Percentiles rank a stretch among this genome's conserved stretches.
phyloP scores from a whole-genome alignment of 1,140 invertebrate species.

The Phortica variegata region DNA sequence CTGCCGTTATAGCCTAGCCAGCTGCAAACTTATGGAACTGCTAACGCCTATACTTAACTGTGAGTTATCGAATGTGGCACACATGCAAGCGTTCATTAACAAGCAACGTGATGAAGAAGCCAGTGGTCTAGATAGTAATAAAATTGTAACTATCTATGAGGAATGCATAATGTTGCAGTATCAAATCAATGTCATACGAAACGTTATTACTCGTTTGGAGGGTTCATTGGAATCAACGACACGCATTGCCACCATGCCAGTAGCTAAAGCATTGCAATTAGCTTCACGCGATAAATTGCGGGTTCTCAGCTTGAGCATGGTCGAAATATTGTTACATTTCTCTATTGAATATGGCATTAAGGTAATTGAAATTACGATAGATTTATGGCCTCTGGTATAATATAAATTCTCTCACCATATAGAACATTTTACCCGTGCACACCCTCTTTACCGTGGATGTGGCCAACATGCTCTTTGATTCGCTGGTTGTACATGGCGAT shows the following conservation, averaged over 20 bases:
- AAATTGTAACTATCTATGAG: conserved; percentile 77
- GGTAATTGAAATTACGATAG: too few species aligned
- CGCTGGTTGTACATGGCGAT: conserved; percentile 51
- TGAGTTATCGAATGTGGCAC: conserved; percentile 75
- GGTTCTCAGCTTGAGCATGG: conserved; percentile 74
- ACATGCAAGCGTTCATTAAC: conserved; percentile 78
- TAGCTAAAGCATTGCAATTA: conserved; percentile 60
- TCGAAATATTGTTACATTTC: conserved; percentile 75
- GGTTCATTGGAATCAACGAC: conserved; percentile 55
- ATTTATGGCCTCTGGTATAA: too few species aligned
- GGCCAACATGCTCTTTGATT: conserved; percentile 71
- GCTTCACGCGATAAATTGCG: conserved; percentile 76
- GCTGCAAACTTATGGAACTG: conserved; percentile 74
- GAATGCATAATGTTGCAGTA: conserved; percentile 79
- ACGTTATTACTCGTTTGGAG: conserved; percentile 72
- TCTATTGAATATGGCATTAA: conserved; percentile 65
- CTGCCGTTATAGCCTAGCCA: conserved; percentile 81
- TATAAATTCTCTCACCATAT: conserved; percentile 9
- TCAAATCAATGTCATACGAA: conserved; percentile 74
- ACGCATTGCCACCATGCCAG: conserved; percentile 29
- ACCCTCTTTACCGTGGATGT: conserved; percentile 63
- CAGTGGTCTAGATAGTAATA: conserved; percentile 61
- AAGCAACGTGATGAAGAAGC: conserved; percentile 65
- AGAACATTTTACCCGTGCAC: conserved; percentile 60
- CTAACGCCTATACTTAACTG: conserved; percentile 73